These are phyloP conservation scores for Acanthaster planci DNA, from an alignment of 35 echinoderm and acorn worm species.

Conservation along the genomic window DNA sequence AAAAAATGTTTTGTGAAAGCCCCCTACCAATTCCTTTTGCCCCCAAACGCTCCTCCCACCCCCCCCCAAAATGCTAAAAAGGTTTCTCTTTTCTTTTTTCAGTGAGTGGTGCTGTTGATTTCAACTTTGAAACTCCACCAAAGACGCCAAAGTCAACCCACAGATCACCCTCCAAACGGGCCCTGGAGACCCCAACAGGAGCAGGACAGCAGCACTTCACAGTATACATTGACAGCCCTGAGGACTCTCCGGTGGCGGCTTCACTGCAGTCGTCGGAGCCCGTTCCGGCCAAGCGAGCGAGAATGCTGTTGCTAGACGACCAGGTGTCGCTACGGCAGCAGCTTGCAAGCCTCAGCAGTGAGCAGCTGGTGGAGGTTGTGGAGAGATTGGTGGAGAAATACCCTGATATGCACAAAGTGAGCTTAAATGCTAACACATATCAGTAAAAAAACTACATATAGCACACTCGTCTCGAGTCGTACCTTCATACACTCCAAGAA, in stretches of 20 bases:
- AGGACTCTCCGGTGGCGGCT: background rate
- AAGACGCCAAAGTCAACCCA: slow-evolving; percentile 18
- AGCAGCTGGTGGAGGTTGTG: background rate
- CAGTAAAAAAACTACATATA: too few relatives aligned
- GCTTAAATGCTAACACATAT: too few relatives aligned
- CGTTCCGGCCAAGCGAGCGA: background rate
- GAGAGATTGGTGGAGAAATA: slow-evolving; percentile 14
- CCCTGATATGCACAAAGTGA: slow-evolving; percentile 14
- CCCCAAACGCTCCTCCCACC: too few relatives aligned
- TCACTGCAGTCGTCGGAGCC: background rate
- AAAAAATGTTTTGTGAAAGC: too few relatives aligned
- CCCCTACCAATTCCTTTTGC: too few relatives aligned
- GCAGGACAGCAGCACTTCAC: background rate
- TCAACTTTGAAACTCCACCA: slow-evolving; percentile 34
- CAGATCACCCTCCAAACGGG: background rate
- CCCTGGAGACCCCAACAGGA: background rate
- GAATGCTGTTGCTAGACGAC: background rate
- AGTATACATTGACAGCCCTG: background rate
- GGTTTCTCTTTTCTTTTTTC: too few relatives aligned
- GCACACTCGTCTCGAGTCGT: too few relatives aligned
- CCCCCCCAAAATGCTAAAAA: too few relatives aligned
- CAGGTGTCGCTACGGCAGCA: background rate
- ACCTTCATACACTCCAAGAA: too few relatives aligned
- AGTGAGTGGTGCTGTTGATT: background rate
- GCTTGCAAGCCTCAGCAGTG: slow-evolving; percentile 5